These are phyloP conservation scores for Tetranychus truncatus DNA, from an alignment of 2,888 invertebrate species.

Conservation along the genomic window DNA sequence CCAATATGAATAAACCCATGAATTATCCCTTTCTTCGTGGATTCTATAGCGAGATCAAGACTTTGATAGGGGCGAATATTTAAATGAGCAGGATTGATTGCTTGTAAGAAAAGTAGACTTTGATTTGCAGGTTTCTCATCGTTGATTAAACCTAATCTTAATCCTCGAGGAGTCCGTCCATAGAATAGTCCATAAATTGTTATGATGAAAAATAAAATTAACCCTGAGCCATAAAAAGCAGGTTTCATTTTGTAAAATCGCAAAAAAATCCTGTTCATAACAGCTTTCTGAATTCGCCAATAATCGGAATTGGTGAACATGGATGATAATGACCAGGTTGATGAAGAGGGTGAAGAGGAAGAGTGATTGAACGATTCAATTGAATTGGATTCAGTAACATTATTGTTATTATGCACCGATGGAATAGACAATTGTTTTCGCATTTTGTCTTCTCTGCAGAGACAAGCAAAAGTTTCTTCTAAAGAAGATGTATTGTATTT, in stretches of 20 bases:
- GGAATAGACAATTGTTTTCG: background rate
- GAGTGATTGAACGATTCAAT: background rate
- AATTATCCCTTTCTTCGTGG: background rate
- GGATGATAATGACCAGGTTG: background rate
- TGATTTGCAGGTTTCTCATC: background rate
- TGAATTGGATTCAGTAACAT: background rate
- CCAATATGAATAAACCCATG: background rate
- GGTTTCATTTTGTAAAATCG: constrained; percentile 7
- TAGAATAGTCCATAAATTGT: background rate
- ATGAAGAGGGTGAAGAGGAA: too few relatives aligned
- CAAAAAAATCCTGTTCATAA: constrained; percentile 7
- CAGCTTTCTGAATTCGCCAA: background rate
- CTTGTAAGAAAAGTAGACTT: background rate
- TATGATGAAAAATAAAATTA: background rate
- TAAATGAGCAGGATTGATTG: background rate
- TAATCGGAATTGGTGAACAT: background rate
- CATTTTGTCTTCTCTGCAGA: background rate
- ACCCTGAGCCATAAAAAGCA: background rate
- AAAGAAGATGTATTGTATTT: background rate
- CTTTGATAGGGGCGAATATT: background rate
- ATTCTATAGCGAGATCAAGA: background rate
- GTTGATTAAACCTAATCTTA: constrained; percentile 3
- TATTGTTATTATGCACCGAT: background rate
- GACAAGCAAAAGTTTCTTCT: background rate
- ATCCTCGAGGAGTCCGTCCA: background rate